phyloP scores from a whole-genome alignment of 30 jellyfish, hydroid and myxozoan species.

The Catostylus mosaicus region DNA sequence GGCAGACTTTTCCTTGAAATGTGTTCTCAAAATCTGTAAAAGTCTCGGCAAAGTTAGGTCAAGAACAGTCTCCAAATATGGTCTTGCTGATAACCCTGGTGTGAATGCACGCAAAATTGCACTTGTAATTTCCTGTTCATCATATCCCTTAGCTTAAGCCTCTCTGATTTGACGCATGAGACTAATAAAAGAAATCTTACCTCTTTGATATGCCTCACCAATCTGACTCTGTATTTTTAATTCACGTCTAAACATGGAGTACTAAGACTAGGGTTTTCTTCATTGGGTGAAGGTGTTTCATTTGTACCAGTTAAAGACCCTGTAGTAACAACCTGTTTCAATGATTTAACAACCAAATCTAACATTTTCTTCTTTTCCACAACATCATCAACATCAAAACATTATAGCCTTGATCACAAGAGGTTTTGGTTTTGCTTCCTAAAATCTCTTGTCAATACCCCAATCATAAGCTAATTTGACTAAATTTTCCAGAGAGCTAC shows the following conservation, averaged over 20 bases:
- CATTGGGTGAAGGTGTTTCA: slow-evolving; percentile 5
- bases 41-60: slow-evolving; percentile 32
- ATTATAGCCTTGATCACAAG: slow-evolving; percentile 48
- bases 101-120: slow-evolving; percentile 47
- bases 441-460: slow-evolving; percentile 29
- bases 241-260: slow-evolving; percentile 42
- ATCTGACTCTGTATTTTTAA: slow-evolving; percentile 55
- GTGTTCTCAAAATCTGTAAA: slow-evolving; percentile 45
- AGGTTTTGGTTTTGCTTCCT: slow-evolving; percentile 33
- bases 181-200: slow-evolving; percentile 35
- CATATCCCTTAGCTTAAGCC: slow-evolving; percentile 39
- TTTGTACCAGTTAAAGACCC: neutral
- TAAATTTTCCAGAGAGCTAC: slow-evolving; percentile 18
- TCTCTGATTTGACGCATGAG: slow-evolving; percentile 42
- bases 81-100: slow-evolving; percentile 47
- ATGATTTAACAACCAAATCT: slow-evolving; percentile 8
- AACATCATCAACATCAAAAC: slow-evolving; percentile 29
- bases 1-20: slow-evolving; percentile 63
- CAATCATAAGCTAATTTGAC: slow-evolving; percentile 15
- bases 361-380: slow-evolving; percentile 30
- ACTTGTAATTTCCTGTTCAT: slow-evolving; percentile 28
- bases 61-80: slow-evolving; percentile 45
- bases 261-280: slow-evolving; percentile 3
- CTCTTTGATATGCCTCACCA: slow-evolving; percentile 52
- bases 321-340: slow-evolving; percentile 1